These are phyloP conservation scores for Bellardia pandia DNA, from an alignment of 2,888 invertebrate genomes.

Conservation along the genomic window DNA sequence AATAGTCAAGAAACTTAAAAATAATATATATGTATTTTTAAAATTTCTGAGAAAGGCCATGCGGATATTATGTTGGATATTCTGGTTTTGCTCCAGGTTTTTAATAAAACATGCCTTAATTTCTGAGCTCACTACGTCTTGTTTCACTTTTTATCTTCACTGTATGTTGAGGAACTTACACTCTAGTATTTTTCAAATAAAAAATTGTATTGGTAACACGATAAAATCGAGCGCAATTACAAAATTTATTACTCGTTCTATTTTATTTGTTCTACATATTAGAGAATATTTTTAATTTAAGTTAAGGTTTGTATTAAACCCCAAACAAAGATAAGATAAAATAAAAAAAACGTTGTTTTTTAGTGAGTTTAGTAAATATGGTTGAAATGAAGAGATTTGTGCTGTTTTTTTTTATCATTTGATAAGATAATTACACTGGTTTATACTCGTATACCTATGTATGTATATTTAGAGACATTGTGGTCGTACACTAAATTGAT, in stretches of 20 bases:
- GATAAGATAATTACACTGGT: constrained; percentile 48
- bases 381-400: constrained; percentile 38
- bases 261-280: constrained; percentile 12
- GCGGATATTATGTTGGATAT: no score
- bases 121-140: no score
- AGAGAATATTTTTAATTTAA: constrained; percentile 26
- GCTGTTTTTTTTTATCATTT: constrained; percentile 22
- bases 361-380: constrained; percentile 25
- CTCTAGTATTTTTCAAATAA: neutral
- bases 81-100: no score
- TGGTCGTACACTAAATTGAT: neutral
- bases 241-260: constrained; percentile 22
- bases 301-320: constrained; percentile 39
- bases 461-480: neutral
- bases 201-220: neutral
- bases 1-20: no score
- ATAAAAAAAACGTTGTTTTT: neutral
- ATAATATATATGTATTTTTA: no score
- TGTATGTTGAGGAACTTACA: neutral
- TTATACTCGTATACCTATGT: neutral
- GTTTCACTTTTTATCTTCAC: no score
- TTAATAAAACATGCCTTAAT: no score
- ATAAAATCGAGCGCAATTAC: constrained; percentile 1
- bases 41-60: no score
- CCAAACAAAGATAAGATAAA: constrained; percentile 54